A percentile compares a stretch with the other conserved stretches of the same genome.
phyloP scores from a whole-genome alignment of 2,888 invertebrate genomes.

The Cordilura impudica region DNA sequence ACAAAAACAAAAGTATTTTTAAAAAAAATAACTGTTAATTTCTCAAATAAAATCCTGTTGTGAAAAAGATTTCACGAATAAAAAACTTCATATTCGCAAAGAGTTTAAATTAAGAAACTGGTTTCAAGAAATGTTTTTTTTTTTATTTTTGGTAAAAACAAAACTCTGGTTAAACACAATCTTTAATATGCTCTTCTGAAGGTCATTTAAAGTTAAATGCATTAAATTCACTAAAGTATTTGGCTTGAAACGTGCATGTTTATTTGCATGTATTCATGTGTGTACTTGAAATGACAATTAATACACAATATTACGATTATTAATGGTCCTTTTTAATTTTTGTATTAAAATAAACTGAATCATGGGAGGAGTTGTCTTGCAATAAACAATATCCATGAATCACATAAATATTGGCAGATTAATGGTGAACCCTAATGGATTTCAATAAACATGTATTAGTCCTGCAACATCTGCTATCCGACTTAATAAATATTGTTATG shows the following conservation, averaged over 20 bases:
- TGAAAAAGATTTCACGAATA: background rate
- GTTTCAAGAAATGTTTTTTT: constrained; percentile 18
- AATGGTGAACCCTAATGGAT: too few species aligned
- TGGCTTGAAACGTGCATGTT: background rate
- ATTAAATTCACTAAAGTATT: background rate
- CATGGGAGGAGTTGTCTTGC: background rate
- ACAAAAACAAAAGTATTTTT: too few species aligned
- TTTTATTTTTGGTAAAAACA: constrained; percentile 10
- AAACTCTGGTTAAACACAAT: background rate
- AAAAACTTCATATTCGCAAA: background rate
- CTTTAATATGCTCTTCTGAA: constrained; percentile 42
- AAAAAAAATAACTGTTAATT: background rate
- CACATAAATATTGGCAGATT: too few species aligned
- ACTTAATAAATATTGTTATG: background rate
- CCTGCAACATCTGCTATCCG: background rate
- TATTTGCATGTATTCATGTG: background rate
- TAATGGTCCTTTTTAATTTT: background rate
- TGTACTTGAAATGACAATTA: background rate
- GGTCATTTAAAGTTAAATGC: constrained; percentile 14
- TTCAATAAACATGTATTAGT: background rate
- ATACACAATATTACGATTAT: background rate
- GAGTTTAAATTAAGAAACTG: constrained; percentile 23
- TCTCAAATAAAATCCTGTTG: background rate
- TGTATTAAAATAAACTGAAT: too few species aligned
- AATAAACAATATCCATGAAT: too few species aligned